These are phyloP conservation scores for Tipula unca DNA, from an alignment of 2,888 invertebrate genomes.

Conservation along the genomic window DNA sequence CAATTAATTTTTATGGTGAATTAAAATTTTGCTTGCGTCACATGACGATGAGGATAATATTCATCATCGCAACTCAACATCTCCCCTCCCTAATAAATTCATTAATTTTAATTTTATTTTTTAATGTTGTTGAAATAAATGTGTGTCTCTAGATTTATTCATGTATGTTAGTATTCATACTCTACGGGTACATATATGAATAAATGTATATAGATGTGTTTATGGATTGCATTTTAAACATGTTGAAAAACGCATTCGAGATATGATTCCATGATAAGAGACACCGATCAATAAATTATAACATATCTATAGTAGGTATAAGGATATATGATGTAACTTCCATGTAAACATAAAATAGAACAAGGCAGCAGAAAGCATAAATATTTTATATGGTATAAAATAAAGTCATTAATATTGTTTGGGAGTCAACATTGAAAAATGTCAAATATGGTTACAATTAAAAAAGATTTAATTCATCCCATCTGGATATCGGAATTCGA, in stretches of 20 bases:
- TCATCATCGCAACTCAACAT: not conserved
- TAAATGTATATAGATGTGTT: not conserved
- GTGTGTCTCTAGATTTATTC: not conserved
- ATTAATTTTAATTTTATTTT: not conserved
- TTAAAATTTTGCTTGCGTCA: not conserved
- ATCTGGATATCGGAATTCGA: not conserved
- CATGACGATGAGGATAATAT: not conserved
- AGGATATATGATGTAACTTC: not conserved
- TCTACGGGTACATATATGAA: not conserved
- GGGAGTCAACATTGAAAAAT: not conserved
- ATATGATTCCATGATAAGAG: not conserved
- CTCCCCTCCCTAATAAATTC: not conserved
- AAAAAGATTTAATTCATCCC: conserved; percentile 4
- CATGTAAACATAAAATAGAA: not conserved
- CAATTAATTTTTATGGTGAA: not conserved
- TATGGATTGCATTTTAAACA: not conserved
- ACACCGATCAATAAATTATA: not conserved
- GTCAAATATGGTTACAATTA: not conserved
- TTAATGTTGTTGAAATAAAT: not conserved
- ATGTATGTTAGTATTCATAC: not conserved
- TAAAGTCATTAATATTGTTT: not conserved
- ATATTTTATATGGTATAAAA: not conserved
- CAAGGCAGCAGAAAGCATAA: not conserved
- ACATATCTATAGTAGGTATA: not conserved
- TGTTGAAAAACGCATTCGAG: not conserved